Base-by-base conservation (phyloP, 2,888 invertebrate genomes). In the Amblyjoppa fuscipennis region DNA sequence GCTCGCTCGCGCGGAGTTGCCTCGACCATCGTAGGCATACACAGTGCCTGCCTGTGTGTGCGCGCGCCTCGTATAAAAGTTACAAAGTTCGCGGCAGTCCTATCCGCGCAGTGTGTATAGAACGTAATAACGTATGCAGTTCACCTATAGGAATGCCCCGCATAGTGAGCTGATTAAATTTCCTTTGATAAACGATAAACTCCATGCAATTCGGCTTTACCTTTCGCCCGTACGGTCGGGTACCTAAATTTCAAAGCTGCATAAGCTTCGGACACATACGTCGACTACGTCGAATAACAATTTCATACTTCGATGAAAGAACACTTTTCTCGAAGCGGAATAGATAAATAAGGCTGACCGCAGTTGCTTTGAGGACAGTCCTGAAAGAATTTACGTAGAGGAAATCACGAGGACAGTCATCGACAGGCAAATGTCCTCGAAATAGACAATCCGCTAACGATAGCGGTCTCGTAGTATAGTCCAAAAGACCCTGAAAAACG, bases 111-210 rank as follows among this genome's bases (percentile, higher is more conserved):
- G 51, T n/a, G 31, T 41, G 45, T 61, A 16, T 61, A 59, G 45
- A 61, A 64, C 64, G 75, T 64, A 64, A 75, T 75, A 64, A 75
- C 61, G 31, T 64, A 61, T 49, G 75, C 61, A 20, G 13, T 51
- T 75, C 61, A 31, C 28, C 59, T 64, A 64, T 49, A 28, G 61
- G 20, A 31, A 16, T 45, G n/a, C 25, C n/a, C 31, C 45, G 61
- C 49, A 66, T 64, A 64, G 49, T 13, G 31, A 64, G 31, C 45
- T 64, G 38, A 75, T 75, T 75, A 49, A 75, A 75, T 75, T 51
- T 49, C 31, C 64, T 49, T 64, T 75, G 61, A 64, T 64, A 64
- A 75, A 66, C 64, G 75, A 64, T 64, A 51, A 64, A 75, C 31
- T 49, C 75, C 34, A 38, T 64, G 59, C 59, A 25, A 28, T 64